A percentile compares a stretch with the other conserved stretches of the same genome.
phyloP scores from a whole-genome alignment of 2,113 vertebrate genomes.

The Mormyrus iriodes region DNA sequence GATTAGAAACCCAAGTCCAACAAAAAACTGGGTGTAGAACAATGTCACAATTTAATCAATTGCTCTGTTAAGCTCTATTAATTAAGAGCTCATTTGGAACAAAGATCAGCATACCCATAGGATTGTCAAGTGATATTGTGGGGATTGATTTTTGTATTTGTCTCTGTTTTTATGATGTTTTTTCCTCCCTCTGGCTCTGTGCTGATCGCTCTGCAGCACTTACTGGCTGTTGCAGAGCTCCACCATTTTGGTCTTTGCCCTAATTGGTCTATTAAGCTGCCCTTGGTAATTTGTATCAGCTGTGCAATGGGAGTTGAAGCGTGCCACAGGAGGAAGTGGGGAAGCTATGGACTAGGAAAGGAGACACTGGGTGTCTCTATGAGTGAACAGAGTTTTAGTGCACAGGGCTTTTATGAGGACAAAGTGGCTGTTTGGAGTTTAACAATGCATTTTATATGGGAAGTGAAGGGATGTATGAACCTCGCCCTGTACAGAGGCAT shows the following conservation, averaged over 20 bases:
- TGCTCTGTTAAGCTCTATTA: not conserved
- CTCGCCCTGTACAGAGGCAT: not conserved
- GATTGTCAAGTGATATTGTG: not conserved
- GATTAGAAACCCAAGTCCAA: not conserved
- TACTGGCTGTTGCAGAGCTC: not conserved
- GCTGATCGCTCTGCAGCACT: not conserved
- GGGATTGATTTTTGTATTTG: not conserved
- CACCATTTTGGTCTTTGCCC: not conserved
- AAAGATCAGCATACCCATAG: not conserved
- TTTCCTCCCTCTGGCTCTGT: not conserved
- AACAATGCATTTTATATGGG: not conserved
- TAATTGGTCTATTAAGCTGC: not conserved
- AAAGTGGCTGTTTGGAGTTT: not conserved
- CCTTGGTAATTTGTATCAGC: not conserved
- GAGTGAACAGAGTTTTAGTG: not conserved
- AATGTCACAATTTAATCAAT: not conserved
- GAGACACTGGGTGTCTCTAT: not conserved
- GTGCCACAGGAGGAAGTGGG: not conserved
- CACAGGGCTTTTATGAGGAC: not conserved
- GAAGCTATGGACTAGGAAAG: not conserved
- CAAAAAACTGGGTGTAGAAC: not conserved
- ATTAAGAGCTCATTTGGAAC: not conserved
- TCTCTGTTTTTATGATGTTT: not conserved
- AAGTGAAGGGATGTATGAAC: not conserved
- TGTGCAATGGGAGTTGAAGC: not conserved